Evolutionary conservation across 2,113 vertebrate genomes (phyloP), one percentile per base, ranked within the genome.

Genomic region (Syngnathoides biaculeatus): DNA sequence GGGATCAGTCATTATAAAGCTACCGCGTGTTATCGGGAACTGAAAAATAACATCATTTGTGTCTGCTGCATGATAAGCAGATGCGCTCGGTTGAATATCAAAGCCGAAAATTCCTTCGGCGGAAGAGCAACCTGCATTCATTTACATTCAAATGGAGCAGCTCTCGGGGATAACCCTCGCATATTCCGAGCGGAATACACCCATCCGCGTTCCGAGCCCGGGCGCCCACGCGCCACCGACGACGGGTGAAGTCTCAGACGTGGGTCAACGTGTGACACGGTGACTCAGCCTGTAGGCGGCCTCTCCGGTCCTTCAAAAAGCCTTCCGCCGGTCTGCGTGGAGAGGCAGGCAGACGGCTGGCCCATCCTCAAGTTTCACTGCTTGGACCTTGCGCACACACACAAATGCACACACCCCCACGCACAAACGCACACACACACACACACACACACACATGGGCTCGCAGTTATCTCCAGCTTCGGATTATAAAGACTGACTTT

Each of bases 261-360:
- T 79, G 80, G 80, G 69, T 88, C 86, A 84, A 72, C 63, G 78
- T 80, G 85, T 84, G 81, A 87, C 81, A 84, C 82, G 66, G 81
- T 89, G 87, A 90, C 71, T 90, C 87, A 89, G 87, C 83, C 84
- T 84, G 89, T 84, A 86, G 89, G 89, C 86, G 87, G 89, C 82
- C 83, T 83, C 87, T 85, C 75, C 60, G 53, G 30, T 82, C 68
- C 79, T 78, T 88, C 79, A 84, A 84, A 84, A 62, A 81, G 74
- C 75, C 79, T 68, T 68, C 75, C 81, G 75, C 68, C 80, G 79
- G 69, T 82, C 78, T 78, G 82, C 79, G 80, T 84, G 86, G 74
- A 86, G 74, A 86, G 81, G 69, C 77, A 80, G 77, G 74, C 87
- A 85, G 81, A 84, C 81, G 52, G 79, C 79, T 76, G 43, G 83